Evolutionary conservation across 2,113 vertebrate species (phyloP), one percentile per base, ranked within the genome.

Genomic region (Phocoena sinus): DNA sequence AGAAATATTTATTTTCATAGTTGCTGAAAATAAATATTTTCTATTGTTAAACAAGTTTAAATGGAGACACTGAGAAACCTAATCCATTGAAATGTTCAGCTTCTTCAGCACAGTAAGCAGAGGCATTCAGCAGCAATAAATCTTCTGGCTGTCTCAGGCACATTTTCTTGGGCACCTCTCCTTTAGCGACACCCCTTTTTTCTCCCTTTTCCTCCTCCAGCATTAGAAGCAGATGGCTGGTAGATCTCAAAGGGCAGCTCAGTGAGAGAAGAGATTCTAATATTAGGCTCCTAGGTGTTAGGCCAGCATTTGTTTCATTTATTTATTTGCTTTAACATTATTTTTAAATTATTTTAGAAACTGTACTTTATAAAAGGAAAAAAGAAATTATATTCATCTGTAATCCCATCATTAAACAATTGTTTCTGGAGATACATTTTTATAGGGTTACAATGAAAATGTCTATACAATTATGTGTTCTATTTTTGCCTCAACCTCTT

Each of bases 21-120:
- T 84, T 85, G 33, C 71, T 93, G 33, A 82, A 94, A 94, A 41
- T n/a, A 83, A 96, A 95, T 79, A 26, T 68, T 91, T 97, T 93
- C 58, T 85, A 47, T 70, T 86, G 44, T 44, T 93, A 89, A 90
- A 73, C 84, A 93, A 62, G 71, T 60, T 82, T 83, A 94, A 90
- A 63, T 77, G 65, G 36, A 91, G 88, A 20, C 20, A 36, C 1
- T 11, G 62, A 94, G 25, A 9, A 91, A 82, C 20, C 15, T 94
- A 60, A 50, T 50, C 38, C n/a, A 23, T 36, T 92, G 56, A 67
- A 95, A 92, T 96, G 41, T 21, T 86, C 65, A 77, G 33, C 14
- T 93, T 90, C 62, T 93, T 92, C 63, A 95, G 28, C n/a, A 82
- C 18, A 91, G 79, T 92, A 92, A 95, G 26, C 80, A 89, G 58